Evolutionary conservation across 2,888 invertebrate species (phyloP), one percentile per base, ranked within the genome.

Genomic region (Metallyticus violacea): DNA sequence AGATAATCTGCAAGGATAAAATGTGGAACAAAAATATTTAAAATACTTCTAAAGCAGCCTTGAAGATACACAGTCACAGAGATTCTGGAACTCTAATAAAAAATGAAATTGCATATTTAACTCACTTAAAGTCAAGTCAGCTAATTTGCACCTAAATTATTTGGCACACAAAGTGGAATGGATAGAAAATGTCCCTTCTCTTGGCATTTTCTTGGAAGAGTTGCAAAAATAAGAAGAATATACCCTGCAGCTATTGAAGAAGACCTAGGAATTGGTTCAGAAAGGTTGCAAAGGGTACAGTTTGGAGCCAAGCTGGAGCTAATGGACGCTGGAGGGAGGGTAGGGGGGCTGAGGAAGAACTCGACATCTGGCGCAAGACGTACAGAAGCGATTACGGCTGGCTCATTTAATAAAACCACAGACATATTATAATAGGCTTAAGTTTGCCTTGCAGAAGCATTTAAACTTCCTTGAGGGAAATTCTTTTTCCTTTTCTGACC

Each of bases 361-460:
- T 82, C 82, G 82, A 82, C 82, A 82, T 82, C 82, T 82, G 82
- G 25, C 76, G 82, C 82, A 26, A 30, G 82, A 62, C 81, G 25
- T 40, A 81, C 81, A 81, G 81, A 81, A 81, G 81, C 82, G 76
- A 82, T 82, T 82, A 82, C 82, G 82, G 7, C 7, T 28, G 40
- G 81, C 81, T 81, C 81, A 40, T 81, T 81, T 81, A 81, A 81
- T 81, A 81, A 82, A 82, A 82, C 82, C 82, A 26, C 82, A 82
- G 82, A 26, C 26, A 82, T 82, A 82, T 82, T 82, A 82, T 82
- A 82, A 76, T 82, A 82, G 82, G 62, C 82, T 82, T 26, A 76
- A 40, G 82, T n/a, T 76, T 82, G 26, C 62, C 82, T 76, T 82
- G 40, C 40, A 26, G 82, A 40, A 76, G 82, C 76, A 81, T n/a